Evolutionary conservation across 2,888 invertebrate genomes (phyloP).

Genomic region (Meteorus cinctellus): DNA sequence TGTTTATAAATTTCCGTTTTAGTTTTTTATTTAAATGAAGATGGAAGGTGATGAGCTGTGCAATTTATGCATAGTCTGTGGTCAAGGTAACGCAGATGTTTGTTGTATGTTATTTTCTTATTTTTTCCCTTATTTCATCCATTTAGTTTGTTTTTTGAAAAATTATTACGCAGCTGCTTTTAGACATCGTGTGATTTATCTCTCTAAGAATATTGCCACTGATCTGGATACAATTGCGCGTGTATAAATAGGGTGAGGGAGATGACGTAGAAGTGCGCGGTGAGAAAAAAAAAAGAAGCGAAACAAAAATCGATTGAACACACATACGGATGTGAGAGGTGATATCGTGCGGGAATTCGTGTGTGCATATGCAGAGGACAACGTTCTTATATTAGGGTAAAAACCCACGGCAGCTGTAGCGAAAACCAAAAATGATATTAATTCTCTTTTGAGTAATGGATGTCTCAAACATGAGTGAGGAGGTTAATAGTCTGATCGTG

Average conservation of each 20-base stretch:
- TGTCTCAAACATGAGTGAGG: neutral
- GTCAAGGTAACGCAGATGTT: slow-evolving; percentile 26
- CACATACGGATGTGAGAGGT: neutral
- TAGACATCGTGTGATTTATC: slow-evolving; percentile 25
- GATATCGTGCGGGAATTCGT: slow-evolving; percentile 1
- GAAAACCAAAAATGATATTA: slow-evolving; percentile 26
- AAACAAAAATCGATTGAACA: neutral
- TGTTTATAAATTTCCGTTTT: neutral
- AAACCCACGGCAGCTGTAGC: slow-evolving; percentile 18
- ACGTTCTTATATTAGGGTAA: neutral
- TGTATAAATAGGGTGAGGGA: slow-evolving; percentile 7
- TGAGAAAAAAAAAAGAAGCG: neutral
- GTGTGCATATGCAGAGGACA: slow-evolving; percentile 21
- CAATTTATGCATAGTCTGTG: neutral
- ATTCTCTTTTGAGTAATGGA: slow-evolving; percentile 27
- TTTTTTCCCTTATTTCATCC: neutral
- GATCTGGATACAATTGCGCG: slow-evolving; percentile 5
- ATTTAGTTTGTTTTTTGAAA: slow-evolving; percentile 26
- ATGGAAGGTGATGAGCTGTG: no score
- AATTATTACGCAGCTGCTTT: slow-evolving; percentile 48
- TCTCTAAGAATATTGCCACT: neutral
- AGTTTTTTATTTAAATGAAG: neutral
- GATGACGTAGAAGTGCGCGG: slow-evolving; percentile 9
- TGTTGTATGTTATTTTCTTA: neutral
- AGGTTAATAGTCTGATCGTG: neutral